A percentile compares a stretch with the other conserved stretches of the same genome.
phyloP scores from a whole-genome alignment of 2,113 vertebrate species.

The Psilopsiagon aymara region DNA sequence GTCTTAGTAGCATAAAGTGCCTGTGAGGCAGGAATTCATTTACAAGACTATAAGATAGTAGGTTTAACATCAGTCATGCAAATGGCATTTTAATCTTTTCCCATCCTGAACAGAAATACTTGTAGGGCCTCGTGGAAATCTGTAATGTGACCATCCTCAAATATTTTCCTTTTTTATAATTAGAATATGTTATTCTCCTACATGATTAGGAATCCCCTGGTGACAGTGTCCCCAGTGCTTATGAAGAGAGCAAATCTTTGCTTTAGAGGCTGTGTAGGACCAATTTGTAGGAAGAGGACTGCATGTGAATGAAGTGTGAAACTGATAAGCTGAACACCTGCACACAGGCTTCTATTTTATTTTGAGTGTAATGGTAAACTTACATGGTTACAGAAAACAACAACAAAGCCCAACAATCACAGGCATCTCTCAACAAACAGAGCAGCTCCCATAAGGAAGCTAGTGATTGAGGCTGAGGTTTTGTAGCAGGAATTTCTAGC shows the following conservation, averaged over 20 bases:
- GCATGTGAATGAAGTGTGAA: neutral
- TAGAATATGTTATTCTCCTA: neutral
- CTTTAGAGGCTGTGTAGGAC: neutral
- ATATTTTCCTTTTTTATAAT: neutral
- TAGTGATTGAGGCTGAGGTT: neutral
- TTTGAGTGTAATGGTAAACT: neutral
- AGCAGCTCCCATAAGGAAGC: neutral
- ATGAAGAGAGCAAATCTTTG: neutral
- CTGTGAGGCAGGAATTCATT: slow-evolving; percentile 43
- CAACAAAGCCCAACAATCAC: neutral
- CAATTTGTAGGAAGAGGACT: neutral
- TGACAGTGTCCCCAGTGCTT: neutral
- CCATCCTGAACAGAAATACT: neutral
- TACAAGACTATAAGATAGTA: neutral
- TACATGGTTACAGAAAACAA: neutral
- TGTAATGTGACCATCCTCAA: neutral
- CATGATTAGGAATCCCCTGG: neutral
- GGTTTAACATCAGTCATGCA: neutral
- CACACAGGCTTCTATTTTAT: neutral
- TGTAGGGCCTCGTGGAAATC: neutral
- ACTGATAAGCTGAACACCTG: neutral
- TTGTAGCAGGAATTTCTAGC: neutral
- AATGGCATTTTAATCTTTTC: slow-evolving; percentile 41
- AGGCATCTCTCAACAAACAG: neutral
- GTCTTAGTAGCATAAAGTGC: slow-evolving; percentile 14